phyloP scores from a whole-genome alignment of 1,140 invertebrate genomes.

The Anastrepha ludens region DNA sequence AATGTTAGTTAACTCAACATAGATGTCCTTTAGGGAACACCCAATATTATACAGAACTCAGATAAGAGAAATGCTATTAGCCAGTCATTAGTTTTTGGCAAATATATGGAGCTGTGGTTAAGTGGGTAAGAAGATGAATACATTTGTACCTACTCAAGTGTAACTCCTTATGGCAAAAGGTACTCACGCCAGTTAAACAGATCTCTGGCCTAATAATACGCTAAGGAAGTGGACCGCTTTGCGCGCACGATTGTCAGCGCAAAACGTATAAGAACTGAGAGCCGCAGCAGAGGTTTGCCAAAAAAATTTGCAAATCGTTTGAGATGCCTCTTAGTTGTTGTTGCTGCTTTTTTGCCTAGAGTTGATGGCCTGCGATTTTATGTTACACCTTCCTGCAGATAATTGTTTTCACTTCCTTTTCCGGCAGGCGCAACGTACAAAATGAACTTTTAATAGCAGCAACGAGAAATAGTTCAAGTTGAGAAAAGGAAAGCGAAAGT shows the following conservation, averaged over 20 bases:
- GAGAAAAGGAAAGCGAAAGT: background rate
- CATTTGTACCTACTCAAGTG: background rate
- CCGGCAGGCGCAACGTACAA: constrained; percentile 10
- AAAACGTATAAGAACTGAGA: background rate
- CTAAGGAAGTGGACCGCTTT: background rate
- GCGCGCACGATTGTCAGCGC: background rate
- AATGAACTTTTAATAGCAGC: constrained; percentile 51
- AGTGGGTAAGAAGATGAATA: background rate
- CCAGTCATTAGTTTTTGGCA: no score
- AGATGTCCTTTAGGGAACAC: background rate
- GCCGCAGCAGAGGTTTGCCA: background rate
- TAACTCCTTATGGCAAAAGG: background rate
- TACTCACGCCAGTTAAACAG: constrained; percentile 9
- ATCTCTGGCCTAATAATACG: background rate
- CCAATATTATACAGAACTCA: no score
- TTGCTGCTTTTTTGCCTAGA: background rate
- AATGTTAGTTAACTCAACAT: no score
- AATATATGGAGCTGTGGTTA: background rate
- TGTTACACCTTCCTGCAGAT: constrained; percentile 50
- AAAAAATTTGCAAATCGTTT: constrained; percentile 15
- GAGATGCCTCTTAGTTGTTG: background rate
- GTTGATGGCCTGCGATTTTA: constrained; percentile 20
- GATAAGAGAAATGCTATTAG: no score
- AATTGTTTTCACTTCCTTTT: constrained; percentile 46
- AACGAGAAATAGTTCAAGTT: background rate